A percentile compares a stretch with the other conserved stretches of the same genome.
These are phyloP conservation scores for Nannospalax galili DNA, from an alignment of 2,113 vertebrate species.

Conservation along the genomic window DNA sequence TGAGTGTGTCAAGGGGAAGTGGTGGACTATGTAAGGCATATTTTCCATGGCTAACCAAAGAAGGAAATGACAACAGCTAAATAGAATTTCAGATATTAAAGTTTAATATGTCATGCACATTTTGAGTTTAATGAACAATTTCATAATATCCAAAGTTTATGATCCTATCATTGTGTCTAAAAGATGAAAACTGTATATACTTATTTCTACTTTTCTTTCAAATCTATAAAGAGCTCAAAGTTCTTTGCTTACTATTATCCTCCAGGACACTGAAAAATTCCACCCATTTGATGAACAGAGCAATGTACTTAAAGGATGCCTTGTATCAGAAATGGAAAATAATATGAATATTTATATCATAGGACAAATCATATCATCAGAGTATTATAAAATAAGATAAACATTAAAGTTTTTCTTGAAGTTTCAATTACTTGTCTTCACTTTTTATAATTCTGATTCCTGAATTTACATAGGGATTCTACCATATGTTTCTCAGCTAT, in stretches of 20 bases:
- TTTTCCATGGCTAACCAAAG: background rate
- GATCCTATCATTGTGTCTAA: background rate
- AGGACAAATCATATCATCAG: background rate
- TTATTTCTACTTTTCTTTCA: background rate
- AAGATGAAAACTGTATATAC: background rate
- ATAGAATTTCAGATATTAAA: background rate
- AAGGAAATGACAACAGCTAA: background rate
- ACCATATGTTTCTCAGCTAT: background rate
- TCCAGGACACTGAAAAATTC: background rate
- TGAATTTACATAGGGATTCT: background rate
- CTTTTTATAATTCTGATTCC: background rate
- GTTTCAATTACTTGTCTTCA: background rate
- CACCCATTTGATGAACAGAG: background rate
- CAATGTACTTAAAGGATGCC: background rate
- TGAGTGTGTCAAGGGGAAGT: accelerated
- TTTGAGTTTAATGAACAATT: background rate
- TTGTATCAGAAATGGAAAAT: background rate
- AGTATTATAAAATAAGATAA: background rate
- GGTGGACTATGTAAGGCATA: too few relatives aligned
- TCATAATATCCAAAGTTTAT: background rate
- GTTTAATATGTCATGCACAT: background rate
- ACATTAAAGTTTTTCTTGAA: background rate
- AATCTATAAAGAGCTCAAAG: background rate
- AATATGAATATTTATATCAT: background rate
- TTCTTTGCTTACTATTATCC: background rate